A percentile compares a stretch with the other conserved stretches of the same genome.
Conservation (phyloP, 2,113 vertebrate species). For the Cathartes aura region DNA sequence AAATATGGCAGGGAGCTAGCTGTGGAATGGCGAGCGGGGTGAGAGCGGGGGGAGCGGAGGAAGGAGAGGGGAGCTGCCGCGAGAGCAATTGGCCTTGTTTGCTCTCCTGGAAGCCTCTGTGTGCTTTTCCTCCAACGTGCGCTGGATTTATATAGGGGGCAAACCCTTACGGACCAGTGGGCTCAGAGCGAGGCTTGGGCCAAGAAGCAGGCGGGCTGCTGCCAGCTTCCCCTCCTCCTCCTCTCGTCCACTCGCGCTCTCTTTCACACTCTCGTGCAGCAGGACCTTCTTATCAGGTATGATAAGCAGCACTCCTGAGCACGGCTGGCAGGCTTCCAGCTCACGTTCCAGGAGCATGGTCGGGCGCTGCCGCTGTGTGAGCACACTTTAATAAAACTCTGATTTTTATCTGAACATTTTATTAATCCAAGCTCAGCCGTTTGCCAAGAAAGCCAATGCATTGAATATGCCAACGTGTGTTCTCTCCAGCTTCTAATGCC, state of each 20-base stretch:
- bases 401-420: slow-evolving; percentile 70
- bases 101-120: slow-evolving; percentile 44
- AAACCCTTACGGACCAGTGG: not conserved
- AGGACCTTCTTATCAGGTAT: slow-evolving; percentile 39
- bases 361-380: not conserved
- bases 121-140: not conserved
- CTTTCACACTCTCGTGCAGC: not conserved
- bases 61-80: not conserved
- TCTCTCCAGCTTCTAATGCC: slow-evolving; percentile 15
- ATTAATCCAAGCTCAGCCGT: slow-evolving; percentile 53
- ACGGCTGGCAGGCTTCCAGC: slow-evolving; percentile 45
- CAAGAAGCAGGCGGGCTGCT: not conserved
- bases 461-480: not conserved
- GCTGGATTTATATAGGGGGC: slow-evolving; percentile 10
- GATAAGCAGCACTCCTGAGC: slow-evolving; percentile 34
- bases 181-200: not conserved
- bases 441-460: slow-evolving; percentile 36
- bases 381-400: slow-evolving; percentile 53
- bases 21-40: not conserved
- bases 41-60: not conserved
- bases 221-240: not conserved
- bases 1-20: not conserved
- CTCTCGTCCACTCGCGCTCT: not conserved
- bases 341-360: not conserved
- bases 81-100: not conserved